These are phyloP conservation scores for Stictonetta naevosa DNA, from an alignment of 2,113 vertebrate species.

Conservation along the genomic window DNA sequence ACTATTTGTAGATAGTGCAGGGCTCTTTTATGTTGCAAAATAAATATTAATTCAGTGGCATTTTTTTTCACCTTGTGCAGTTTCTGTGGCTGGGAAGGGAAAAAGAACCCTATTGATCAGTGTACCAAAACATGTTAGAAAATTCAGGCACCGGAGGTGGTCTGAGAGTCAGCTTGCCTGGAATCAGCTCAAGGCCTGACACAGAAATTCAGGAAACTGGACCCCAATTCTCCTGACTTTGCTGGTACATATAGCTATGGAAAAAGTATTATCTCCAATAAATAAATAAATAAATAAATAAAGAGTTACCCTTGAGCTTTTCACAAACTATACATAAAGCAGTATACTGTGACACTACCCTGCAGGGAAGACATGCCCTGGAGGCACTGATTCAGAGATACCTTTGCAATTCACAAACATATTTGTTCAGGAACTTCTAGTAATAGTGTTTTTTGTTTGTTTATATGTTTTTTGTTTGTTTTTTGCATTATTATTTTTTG, in stretches of 20 bases:
- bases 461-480: not conserved
- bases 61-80: slow-evolving; percentile 66
- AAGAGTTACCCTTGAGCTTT: not conserved
- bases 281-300: no score
- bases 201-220: not conserved
- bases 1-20: slow-evolving; percentile 65
- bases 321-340: not conserved
- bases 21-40: slow-evolving; percentile 73
- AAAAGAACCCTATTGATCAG: slow-evolving; percentile 63
- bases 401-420: not conserved
- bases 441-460: not conserved
- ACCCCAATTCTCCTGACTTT: not conserved
- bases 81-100: slow-evolving; percentile 40
- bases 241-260: accelerated
- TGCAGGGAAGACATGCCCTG: not conserved
- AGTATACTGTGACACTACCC: no score
- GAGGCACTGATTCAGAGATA: not conserved
- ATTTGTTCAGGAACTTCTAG: not conserved
- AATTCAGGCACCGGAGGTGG: not conserved
- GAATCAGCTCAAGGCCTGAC: not conserved
- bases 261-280: not conserved
- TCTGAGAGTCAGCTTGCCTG: not conserved
- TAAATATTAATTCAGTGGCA: slow-evolving; percentile 78
- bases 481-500: not conserved
- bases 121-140: slow-evolving; percentile 48